These are phyloP conservation scores for Triplophysa tibetana DNA, from an alignment of 2,113 vertebrate genomes.

Conservation along the genomic window DNA sequence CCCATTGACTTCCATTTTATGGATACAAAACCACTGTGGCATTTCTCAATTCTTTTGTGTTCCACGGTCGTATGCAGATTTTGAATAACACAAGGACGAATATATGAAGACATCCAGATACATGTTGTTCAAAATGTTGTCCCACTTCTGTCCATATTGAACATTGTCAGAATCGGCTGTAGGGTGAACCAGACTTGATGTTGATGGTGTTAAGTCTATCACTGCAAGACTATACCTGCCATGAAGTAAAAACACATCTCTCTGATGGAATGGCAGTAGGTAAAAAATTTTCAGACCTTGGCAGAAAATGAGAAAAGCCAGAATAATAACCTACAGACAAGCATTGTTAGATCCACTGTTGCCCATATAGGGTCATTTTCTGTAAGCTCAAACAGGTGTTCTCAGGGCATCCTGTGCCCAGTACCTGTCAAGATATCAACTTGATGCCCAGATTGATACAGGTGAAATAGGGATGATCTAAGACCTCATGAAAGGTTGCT, in stretches of 20 bases:
- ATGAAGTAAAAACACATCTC: slow-evolving; percentile 15
- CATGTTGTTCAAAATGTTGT: too few relatives aligned
- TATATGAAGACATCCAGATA: too few relatives aligned
- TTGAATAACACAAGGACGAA: too few relatives aligned
- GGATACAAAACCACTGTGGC: too few relatives aligned
- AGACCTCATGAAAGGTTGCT: slow-evolving; percentile 48
- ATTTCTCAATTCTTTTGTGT: too few relatives aligned
- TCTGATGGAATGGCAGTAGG: not conserved
- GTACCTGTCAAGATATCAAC: slow-evolving; percentile 44
- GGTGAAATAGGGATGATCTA: slow-evolving; percentile 47
- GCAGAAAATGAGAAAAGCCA: slow-evolving; percentile 1
- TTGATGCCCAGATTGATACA: slow-evolving; percentile 24
- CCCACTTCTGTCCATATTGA: too few relatives aligned
- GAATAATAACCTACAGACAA: slow-evolving; percentile 14
- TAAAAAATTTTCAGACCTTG: slow-evolving; percentile 15
- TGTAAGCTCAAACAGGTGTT: slow-evolving; percentile 40
- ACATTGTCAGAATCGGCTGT: too few relatives aligned
- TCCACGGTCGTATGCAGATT: too few relatives aligned
- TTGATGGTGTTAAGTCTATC: not conserved
- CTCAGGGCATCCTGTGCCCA: slow-evolving; percentile 39
- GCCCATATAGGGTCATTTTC: slow-evolving; percentile 45
- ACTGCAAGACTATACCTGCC: not conserved
- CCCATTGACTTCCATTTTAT: too few relatives aligned
- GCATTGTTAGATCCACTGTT: not conserved
- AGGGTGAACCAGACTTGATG: not conserved